phyloP scores from a whole-genome alignment of 2,888 invertebrate genomes.

The Tetheella fluctuosa region DNA sequence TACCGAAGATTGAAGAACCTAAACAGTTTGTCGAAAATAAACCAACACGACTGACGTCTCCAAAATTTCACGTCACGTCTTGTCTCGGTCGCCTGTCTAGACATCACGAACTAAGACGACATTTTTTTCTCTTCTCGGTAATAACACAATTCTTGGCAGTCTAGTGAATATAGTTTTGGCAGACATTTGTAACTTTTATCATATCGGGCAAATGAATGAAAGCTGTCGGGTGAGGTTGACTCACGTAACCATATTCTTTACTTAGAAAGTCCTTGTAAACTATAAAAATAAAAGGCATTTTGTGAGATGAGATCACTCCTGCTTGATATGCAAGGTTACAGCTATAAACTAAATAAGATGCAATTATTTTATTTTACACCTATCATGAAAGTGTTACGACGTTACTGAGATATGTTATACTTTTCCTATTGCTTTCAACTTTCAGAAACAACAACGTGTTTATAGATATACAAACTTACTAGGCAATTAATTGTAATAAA shows the following conservation, averaged over 20 bases:
- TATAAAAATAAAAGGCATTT: conserved; percentile 26
- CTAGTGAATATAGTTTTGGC: conserved; percentile 74
- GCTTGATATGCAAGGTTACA: conserved; percentile 27
- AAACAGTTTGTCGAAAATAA: conserved; percentile 5
- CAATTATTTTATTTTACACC: conserved; percentile 31
- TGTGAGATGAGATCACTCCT: conserved; percentile 28
- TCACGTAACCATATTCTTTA: conserved; percentile 48
- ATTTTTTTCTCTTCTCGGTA: conserved; percentile 76
- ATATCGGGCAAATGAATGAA: conserved; percentile 79
- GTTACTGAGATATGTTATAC: not conserved
- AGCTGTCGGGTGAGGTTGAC: conserved; percentile 64
- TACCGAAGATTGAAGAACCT: not conserved
- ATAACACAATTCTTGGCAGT: conserved; percentile 80
- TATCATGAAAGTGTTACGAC: conserved; percentile 21
- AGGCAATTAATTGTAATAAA: conserved; percentile 6
- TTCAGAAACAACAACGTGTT: no score
- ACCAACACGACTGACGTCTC: conserved; percentile 32
- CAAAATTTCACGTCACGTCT: conserved; percentile 61
- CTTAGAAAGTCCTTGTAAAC: conserved; percentile 56
- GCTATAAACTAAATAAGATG: conserved; percentile 34
- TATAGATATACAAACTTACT: no score
- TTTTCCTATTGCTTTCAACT: no score
- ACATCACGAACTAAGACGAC: conserved; percentile 60
- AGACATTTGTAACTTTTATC: conserved; percentile 71
- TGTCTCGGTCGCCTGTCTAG: conserved; percentile 75